Evolutionary conservation across 2,797 vertebrate species (phyloP).

Genomic region (Thaleichthys pacificus): DNA sequence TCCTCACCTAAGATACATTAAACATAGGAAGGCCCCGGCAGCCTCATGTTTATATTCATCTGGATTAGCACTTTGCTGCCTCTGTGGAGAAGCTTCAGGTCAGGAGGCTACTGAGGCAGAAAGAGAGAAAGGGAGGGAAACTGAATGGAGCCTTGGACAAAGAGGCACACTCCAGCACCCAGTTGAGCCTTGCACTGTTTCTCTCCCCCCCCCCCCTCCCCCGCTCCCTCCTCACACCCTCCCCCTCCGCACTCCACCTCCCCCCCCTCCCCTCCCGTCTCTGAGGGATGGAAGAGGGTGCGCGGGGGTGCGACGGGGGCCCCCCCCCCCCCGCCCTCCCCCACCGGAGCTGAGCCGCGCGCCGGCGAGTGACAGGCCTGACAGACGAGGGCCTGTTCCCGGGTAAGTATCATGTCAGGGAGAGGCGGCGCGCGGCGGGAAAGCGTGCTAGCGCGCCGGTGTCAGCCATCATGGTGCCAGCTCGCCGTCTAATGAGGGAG

Average conservation of each 20-base stretch:
- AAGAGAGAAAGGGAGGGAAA: background rate
- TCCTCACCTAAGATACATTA: background rate
- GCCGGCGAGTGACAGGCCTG: conserved; percentile 86
- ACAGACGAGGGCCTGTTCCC: conserved; percentile 89
- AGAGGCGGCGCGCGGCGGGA: conserved; percentile 69
- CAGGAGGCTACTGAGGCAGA: background rate
- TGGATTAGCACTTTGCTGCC: background rate
- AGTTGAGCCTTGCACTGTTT: conserved; percentile 7
- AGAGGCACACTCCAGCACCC: conserved; percentile 7
- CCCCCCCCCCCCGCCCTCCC: conserved; percentile 56
- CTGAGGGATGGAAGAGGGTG: conserved; percentile 37
- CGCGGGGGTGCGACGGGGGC: conserved; percentile 14
- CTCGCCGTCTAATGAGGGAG: conserved; percentile 94
- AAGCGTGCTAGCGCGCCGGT: conserved; percentile 73
- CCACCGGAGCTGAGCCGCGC: conserved; percentile 67
- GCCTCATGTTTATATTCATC: background rate
- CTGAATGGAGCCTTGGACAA: conserved; percentile 3
- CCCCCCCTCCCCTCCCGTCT: conserved; percentile 46
- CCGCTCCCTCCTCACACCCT: conserved; percentile 19
- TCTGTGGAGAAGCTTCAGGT: background rate
- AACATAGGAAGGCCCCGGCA: background rate
- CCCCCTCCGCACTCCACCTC: conserved; percentile 40
- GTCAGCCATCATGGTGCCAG: conserved; percentile 77
- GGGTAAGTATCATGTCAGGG: conserved; percentile 90
- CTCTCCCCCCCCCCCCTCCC: conserved; percentile 32